Percentiles rank a stretch among this genome's conserved stretches.
These are phyloP conservation scores for Barbus barbus DNA, from an alignment of 2,113 vertebrate species.

Conservation along the genomic window DNA sequence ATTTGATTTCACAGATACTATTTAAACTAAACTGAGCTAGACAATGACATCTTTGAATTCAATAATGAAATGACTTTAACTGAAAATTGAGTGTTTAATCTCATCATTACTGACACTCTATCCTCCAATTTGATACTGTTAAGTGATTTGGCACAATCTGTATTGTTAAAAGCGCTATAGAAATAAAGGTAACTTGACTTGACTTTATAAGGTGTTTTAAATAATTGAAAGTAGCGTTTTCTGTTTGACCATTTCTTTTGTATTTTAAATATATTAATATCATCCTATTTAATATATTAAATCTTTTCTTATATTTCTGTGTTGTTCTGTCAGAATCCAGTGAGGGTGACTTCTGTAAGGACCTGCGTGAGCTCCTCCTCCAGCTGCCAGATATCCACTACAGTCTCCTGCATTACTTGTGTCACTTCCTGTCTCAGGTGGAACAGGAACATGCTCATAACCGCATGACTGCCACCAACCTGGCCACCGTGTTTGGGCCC, in stretches of 20 bases:
- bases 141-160: no score
- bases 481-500: conserved; percentile 90
- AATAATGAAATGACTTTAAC: no score
- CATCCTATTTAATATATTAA: background rate
- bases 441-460: conserved; percentile 82
- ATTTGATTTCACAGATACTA: no score
- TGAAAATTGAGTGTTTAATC: no score
- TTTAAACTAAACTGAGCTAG: no score
- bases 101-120: no score
- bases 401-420: conserved; percentile 85
- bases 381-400: conserved; percentile 83
- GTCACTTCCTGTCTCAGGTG: conserved; percentile 85
- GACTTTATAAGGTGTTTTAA: background rate
- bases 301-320: background rate
- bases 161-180: no score
- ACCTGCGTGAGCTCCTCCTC: conserved; percentile 77
- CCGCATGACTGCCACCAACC: conserved; percentile 86
- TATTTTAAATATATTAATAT: background rate
- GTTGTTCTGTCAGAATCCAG: conserved; percentile 61
- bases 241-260: background rate
- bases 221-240: background rate
- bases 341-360: conserved; percentile 71
- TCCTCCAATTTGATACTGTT: no score
- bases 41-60: no score
- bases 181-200: no score